A percentile compares a stretch with the other conserved stretches of the same genome.
phyloP scores from a whole-genome alignment of 2,797 vertebrate genomes.

The Catamblyrhynchus diadema region DNA sequence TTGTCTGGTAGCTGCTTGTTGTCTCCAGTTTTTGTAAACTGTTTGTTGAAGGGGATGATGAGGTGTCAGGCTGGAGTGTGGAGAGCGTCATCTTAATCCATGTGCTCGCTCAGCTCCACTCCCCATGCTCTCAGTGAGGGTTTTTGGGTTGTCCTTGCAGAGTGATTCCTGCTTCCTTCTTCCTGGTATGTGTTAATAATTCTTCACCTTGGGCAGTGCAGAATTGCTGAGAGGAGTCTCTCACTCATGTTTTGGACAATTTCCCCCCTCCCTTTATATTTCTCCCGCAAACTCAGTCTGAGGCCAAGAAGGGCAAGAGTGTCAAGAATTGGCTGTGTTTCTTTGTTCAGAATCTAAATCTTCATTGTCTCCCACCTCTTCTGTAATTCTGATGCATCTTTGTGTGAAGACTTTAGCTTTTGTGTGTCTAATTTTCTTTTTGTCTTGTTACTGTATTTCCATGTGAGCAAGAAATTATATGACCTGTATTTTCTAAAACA shows the following conservation, averaged over 20 bases:
- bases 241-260: not conserved
- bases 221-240: not conserved
- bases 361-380: not conserved
- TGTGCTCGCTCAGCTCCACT: fast-evolving
- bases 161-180: not conserved
- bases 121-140: not conserved
- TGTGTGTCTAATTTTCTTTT: not conserved
- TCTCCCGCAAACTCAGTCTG: not conserved
- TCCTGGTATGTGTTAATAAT: not conserved
- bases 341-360: not conserved
- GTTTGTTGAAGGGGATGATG: not conserved
- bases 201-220: not conserved
- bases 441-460: not conserved
- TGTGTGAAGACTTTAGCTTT: not conserved
- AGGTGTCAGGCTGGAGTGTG: not conserved
- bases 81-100: not conserved
- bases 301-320: not conserved
- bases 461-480: not conserved
- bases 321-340: not conserved
- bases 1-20: not conserved
- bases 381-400: not conserved
- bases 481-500: not conserved
- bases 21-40: not conserved
- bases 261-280: not conserved
- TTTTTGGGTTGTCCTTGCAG: not conserved